Base-by-base conservation (phyloP, 92 coral and sea anemone genomes). In the Plumapathes pennacea region DNA sequence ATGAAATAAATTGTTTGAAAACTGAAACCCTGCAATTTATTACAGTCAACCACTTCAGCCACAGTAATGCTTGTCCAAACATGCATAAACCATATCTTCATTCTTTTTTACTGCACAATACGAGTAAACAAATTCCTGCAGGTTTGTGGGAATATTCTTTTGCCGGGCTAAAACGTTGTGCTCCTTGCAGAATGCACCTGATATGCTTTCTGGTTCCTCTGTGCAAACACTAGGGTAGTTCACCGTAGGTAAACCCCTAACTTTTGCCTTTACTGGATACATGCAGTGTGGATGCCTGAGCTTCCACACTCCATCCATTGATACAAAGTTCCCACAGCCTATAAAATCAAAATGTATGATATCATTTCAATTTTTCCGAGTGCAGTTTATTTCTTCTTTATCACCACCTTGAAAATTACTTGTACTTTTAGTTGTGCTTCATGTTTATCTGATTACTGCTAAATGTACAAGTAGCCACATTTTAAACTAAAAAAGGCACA, bases 221-320 rank as follows among this genome's bases (percentile, higher is more conserved):
- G 65, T 32, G 60, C 82, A 45, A 6, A 66, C 60, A 23, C 50
- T 38, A 5, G 82, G 76, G 26, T 41, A 74, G 30, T 74, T 74
- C 1, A 74, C 24, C 7, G 54, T 5, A 3, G 75, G 82, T 13
- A 75, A 23, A 3, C 67, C 76, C 57, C 24, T 41, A 13, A 73
- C 68, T 41, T 23, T 51, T 32, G 83, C 25, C 54, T 67, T 76
- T 7, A 76, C 74, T 25, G 81, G 81, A 32, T 73, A 64, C 43
- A 73, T 27, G 38, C 74, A 73, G 48, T 73, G 81, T 1, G 65
- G 81, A 62, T 39, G 58, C 5, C 74, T 32, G 6, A 63, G 64
- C 37, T 73, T 73, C 81, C 81, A 63, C 15, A 73, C 37, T 4
- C 81, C 74, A 45, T 74, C 69, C 30, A 69, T 57, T 1, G 50